Evolutionary conservation across 2,113 vertebrate genomes (phyloP).

Genomic region (Haliaeetus leucogaster): DNA sequence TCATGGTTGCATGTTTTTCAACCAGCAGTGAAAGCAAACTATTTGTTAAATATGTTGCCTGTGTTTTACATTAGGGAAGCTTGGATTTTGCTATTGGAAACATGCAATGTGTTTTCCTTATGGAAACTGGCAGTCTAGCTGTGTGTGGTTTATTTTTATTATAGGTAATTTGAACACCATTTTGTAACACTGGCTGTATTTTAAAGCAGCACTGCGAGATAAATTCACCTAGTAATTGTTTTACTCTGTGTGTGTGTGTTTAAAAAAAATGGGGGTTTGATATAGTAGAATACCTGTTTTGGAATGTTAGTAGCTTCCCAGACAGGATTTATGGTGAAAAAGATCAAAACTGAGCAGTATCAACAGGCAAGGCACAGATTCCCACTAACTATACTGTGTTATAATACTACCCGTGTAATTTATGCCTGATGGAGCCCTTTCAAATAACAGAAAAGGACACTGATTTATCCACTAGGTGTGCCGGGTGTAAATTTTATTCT

Average conservation of each 20-base stretch:
- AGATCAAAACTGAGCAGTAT: not conserved
- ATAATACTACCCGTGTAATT: not conserved
- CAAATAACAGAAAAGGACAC: not conserved
- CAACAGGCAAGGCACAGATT: not conserved
- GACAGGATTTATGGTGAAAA: not conserved
- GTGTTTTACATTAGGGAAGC: slow-evolving; percentile 22
- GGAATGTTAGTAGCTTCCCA: not conserved
- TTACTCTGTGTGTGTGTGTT: not conserved
- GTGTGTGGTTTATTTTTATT: not conserved
- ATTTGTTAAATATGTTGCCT: not conserved
- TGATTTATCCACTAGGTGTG: not conserved
- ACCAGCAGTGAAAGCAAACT: not conserved
- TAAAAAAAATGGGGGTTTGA: not conserved
- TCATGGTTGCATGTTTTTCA: not conserved
- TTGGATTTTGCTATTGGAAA: slow-evolving; percentile 34
- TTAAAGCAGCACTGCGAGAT: not conserved
- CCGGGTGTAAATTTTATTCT: not conserved
- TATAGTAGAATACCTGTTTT: not conserved
- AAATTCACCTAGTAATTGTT: not conserved
- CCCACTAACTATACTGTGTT: not conserved
- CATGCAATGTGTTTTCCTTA: not conserved
- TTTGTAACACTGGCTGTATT: not conserved
- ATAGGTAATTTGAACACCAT: not conserved
- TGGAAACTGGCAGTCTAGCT: not conserved
- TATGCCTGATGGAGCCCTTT: not conserved